Evolutionary conservation across 2,113 vertebrate genomes (phyloP).

Genomic region (Clarias gariepinus): DNA sequence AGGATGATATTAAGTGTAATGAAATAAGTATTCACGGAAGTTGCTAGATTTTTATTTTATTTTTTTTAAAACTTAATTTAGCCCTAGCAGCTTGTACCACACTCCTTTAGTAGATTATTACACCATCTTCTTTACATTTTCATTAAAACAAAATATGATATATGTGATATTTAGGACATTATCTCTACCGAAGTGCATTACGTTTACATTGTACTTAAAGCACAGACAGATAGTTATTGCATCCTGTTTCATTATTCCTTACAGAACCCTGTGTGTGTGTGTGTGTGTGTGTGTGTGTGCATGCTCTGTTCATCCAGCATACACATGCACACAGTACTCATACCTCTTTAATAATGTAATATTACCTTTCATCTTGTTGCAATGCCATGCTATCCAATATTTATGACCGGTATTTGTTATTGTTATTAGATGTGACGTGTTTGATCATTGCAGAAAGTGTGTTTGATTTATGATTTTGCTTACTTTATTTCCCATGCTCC

Average conservation of each 20-base stretch:
- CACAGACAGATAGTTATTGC: neutral
- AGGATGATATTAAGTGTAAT: neutral
- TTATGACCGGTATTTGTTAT: slow-evolving; percentile 20
- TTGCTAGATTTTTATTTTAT: neutral
- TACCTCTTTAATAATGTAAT: slow-evolving; percentile 45
- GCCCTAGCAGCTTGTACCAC: neutral
- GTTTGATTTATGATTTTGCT: slow-evolving; percentile 9
- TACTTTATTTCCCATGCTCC: neutral
- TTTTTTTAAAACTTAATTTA: neutral
- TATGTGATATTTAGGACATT: neutral
- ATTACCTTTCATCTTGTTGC: slow-evolving; percentile 37
- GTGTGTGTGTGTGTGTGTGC: neutral
- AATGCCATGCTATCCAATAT: slow-evolving; percentile 27
- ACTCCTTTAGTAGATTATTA: neutral
- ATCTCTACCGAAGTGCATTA: neutral
- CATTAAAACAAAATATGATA: neutral
- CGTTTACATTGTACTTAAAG: neutral
- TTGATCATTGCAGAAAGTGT: slow-evolving; percentile 7
- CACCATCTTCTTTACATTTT: neutral
- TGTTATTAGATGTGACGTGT: slow-evolving; percentile 25
- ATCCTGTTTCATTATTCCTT: neutral
- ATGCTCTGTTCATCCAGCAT: neutral
- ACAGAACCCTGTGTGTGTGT: neutral
- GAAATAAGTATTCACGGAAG: neutral
- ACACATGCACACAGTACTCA: slow-evolving; percentile 5